Percentiles rank a stretch among this genome's conserved stretches.
Conservation (phyloP, 2,113 vertebrate species). For the Poecilia latipinna region DNA sequence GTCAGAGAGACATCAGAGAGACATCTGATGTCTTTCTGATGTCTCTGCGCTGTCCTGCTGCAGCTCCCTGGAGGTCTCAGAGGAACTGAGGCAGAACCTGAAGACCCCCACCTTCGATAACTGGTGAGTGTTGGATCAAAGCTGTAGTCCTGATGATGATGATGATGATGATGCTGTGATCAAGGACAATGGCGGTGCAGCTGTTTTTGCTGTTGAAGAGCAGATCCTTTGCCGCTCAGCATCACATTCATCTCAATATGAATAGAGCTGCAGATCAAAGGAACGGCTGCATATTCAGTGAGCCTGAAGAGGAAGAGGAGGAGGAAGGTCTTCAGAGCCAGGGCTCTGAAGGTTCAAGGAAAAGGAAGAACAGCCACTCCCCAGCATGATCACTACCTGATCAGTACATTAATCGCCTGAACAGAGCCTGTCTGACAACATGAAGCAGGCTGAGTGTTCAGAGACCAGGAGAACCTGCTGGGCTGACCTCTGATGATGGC, state of each 20-base stretch:
- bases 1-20: too few species aligned
- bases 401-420: not conserved
- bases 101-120: conserved; percentile 84
- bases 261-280: conserved; percentile 45
- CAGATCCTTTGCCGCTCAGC: conserved; percentile 54
- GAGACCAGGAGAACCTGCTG: too few species aligned
- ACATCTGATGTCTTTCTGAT: not conserved
- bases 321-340: too few species aligned
- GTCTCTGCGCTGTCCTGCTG: not conserved
- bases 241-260: conserved; percentile 77
- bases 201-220: conserved; percentile 59
- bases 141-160: not conserved
- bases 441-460: not conserved
- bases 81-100: conserved; percentile 81
- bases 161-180: not conserved
- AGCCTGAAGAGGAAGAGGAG: too few species aligned
- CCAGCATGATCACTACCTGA: too few species aligned
- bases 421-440: not conserved
- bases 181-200: conserved; percentile 29
- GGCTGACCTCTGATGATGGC: too few species aligned
- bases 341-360: too few species aligned
- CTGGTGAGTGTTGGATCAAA: conserved; percentile 69
- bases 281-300: too few species aligned
- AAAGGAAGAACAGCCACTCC: too few species aligned
- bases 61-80: conserved; percentile 82